Base-by-base conservation (phyloP, 2,797 vertebrate genomes). In the Cossypha caffra region DNA sequence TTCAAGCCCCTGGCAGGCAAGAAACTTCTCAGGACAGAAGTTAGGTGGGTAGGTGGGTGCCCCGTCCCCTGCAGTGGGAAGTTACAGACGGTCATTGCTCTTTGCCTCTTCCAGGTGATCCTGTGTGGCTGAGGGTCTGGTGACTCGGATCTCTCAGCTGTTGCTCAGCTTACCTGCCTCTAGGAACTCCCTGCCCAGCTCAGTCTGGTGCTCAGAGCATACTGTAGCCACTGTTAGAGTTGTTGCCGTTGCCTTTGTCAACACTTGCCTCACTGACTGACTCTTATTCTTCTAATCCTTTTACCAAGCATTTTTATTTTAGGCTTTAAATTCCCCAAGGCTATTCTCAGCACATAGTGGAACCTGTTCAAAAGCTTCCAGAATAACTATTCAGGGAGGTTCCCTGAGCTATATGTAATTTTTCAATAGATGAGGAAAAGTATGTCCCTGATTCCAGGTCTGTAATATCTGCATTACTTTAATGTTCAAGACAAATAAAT, bases 231-330 rank as follows among this genome's bases (percentile, higher is more conserved):
- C 25, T 9, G 17, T 10, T 77, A 17, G 26, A 14, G 8, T 40
- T 31, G 10, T 21, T 45, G 43, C 16, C 57, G 10, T 54, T 10
- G 9, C 47, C 7, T 8, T 33, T 40, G 29, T 38, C n/a, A 76
- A 23, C 5, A 16, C 20, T 57, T 0, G 0, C n/a, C 33, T 76
- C 1, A 1, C n/a, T 10, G 7, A 62, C 35, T 75, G 78, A 51
- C 28, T 52, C 16, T 31, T 76, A 45, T 58, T 74, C 28, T 57
- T 84, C 43, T 73, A 73, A 81, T 59, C 43, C 31, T 48, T 90
- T 86, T 62, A 15, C 33, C 43, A 58, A 82, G 13, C 19, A 40
- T 31, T 66, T 29, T 75, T 93, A 62, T 50, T 51, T 86, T 48
- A 50, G 31, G 9, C 74, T 77, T 96, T 80, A 50, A 83, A 71